A percentile compares a stretch with the other conserved stretches of the same genome.
These are phyloP conservation scores for Merluccius polli DNA, from an alignment of 2,797 vertebrate species.

Conservation along the genomic window DNA sequence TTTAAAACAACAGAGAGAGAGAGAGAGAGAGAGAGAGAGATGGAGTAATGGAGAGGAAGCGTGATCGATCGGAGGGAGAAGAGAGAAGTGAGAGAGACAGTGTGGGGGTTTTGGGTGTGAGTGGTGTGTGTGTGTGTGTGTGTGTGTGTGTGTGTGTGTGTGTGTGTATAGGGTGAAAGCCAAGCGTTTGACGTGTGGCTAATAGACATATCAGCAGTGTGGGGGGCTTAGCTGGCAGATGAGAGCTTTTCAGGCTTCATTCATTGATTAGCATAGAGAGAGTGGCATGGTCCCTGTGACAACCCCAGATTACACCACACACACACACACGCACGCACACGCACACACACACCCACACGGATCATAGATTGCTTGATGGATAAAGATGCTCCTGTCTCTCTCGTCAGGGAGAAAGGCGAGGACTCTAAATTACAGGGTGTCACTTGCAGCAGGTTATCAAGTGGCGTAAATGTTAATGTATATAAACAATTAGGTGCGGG, in stretches of 20 bases:
- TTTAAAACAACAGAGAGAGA: not conserved
- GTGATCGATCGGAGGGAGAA: slow-evolving; percentile 36
- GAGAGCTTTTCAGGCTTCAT: slow-evolving; percentile 86
- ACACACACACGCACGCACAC: slow-evolving; percentile 23
- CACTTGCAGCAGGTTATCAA: slow-evolving; percentile 75
- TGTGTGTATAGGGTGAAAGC: slow-evolving; percentile 33
- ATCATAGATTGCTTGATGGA: slow-evolving; percentile 39
- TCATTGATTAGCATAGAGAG: slow-evolving; percentile 98
- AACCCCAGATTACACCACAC: slow-evolving; percentile 89
- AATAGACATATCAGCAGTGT: slow-evolving; percentile 98
- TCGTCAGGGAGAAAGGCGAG: slow-evolving; percentile 77
- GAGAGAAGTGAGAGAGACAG: not conserved
- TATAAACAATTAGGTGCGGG: slow-evolving; percentile 90
- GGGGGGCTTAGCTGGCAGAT: slow-evolving; percentile 92
- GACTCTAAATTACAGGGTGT: slow-evolving; percentile 98
- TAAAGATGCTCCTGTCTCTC: slow-evolving; percentile 85
- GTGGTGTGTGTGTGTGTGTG: not conserved
- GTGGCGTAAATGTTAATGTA: slow-evolving; percentile 96
- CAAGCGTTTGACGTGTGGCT: slow-evolving; percentile 83
- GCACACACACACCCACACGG: not conserved
- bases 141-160: slow-evolving; percentile 23
- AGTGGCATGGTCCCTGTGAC: slow-evolving; percentile 87
- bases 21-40: not conserved
- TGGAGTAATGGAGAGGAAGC: slow-evolving; percentile 19
- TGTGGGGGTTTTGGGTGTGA: slow-evolving; percentile 3